Conservation (phyloP, 2,888 invertebrate species). For the Platynereis dumerilii region DNA sequence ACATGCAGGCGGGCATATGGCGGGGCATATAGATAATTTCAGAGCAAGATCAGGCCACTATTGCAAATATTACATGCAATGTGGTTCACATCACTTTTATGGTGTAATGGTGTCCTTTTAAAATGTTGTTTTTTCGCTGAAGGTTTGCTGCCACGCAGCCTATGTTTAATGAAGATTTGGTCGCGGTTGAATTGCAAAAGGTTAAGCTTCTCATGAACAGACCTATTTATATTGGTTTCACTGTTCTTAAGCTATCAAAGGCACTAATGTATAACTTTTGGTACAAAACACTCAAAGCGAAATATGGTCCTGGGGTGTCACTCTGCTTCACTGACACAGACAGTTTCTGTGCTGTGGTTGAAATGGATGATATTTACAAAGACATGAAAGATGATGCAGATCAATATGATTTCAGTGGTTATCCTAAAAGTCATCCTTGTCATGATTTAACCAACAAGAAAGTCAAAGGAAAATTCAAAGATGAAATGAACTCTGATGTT, state of each 20-base stretch:
- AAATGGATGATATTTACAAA: conserved; percentile 42
- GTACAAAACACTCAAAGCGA: conserved; percentile 51
- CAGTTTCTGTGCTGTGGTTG: conserved; percentile 35
- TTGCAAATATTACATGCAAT: too few relatives aligned
- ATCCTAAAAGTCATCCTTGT: neutral
- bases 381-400: conserved; percentile 38
- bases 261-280: conserved; percentile 13
- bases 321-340: conserved; percentile 41
- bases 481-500: too few relatives aligned
- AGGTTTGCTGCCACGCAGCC: too few relatives aligned
- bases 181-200: conserved; percentile 48
- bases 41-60: too few relatives aligned
- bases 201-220: neutral
- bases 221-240: conserved; percentile 61
- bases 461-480: too few relatives aligned
- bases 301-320: conserved; percentile 34
- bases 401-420: conserved; percentile 5
- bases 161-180: conserved; percentile 54
- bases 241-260: conserved; percentile 56
- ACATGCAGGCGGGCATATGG: too few relatives aligned
- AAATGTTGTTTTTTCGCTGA: too few relatives aligned
- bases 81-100: too few relatives aligned
- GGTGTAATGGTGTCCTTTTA: too few relatives aligned
- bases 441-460: too few relatives aligned
- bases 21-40: too few relatives aligned